Evolutionary conservation across 2,888 invertebrate species (phyloP).

Genomic region (Onchidella celtica): DNA sequence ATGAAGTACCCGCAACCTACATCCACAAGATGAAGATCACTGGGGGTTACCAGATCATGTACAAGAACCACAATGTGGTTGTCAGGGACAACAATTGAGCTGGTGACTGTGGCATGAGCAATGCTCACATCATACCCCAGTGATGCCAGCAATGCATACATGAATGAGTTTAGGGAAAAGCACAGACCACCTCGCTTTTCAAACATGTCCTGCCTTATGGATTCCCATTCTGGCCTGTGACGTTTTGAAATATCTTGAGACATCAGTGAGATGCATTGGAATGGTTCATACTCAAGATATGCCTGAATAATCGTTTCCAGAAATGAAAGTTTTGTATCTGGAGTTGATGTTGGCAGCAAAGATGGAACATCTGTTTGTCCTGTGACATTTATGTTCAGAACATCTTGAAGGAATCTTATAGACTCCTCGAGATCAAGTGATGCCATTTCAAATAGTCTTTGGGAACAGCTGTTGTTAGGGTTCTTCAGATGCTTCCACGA

Average conservation of each 20-base stretch:
- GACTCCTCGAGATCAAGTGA: not conserved
- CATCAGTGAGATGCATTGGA: slow-evolving; percentile 55
- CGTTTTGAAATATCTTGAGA: slow-evolving; percentile 5
- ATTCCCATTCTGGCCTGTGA: slow-evolving; percentile 46
- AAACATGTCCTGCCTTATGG: slow-evolving; percentile 50
- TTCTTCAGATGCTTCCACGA: no score
- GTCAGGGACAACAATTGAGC: slow-evolving; percentile 21
- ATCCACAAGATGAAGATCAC: slow-evolving; percentile 54
- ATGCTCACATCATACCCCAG: slow-evolving; percentile 49
- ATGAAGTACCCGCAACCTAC: slow-evolving; percentile 53
- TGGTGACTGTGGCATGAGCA: slow-evolving; percentile 31
- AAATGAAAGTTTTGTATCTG: not conserved
- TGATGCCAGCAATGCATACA: slow-evolving; percentile 46
- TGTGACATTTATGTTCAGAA: slow-evolving; percentile 2
- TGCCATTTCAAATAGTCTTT: not conserved
- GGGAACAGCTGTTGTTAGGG: no score
- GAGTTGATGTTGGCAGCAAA: not conserved
- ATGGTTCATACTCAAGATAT: slow-evolving; percentile 38
- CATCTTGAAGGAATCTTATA: not conserved
- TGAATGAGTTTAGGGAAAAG: slow-evolving; percentile 52
- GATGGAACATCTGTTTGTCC: not conserved
- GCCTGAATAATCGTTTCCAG: not conserved
- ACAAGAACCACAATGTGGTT: slow-evolving; percentile 52
- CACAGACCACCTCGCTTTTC: slow-evolving; percentile 54
- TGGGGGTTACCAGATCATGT: slow-evolving; percentile 43